A percentile compares a stretch with the other conserved stretches of the same genome.
Evolutionary conservation across 1,140 invertebrate species (phyloP).

Genomic region (Euura saliciscinereae): DNA sequence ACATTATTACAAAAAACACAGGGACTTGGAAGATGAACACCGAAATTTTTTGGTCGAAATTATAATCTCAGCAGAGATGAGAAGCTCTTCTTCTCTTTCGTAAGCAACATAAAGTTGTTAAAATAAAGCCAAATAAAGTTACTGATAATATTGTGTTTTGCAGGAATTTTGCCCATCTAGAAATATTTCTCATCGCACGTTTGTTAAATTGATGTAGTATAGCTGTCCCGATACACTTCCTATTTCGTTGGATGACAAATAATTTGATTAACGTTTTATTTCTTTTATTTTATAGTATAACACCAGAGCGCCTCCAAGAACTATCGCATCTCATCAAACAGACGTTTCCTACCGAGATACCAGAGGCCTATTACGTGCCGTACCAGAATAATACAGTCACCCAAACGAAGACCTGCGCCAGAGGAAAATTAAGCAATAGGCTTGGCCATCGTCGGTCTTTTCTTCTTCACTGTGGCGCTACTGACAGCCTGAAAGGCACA

Average conservation of each 20-base stretch:
- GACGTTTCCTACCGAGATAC: conserved; percentile 13
- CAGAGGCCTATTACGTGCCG: conserved; percentile 18
- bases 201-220: neutral
- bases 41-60: conserved; percentile 15
- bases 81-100: conserved; percentile 13
- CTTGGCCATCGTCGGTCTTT: conserved; percentile 12
- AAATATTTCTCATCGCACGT: neutral
- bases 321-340: conserved; percentile 14
- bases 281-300: conserved; percentile 11
- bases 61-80: conserved; percentile 15
- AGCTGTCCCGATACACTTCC: neutral
- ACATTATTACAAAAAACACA: conserved; percentile 6
- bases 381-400: conserved; percentile 14
- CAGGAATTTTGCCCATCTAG: neutral
- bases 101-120: conserved; percentile 11
- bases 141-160: neutral
- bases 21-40: conserved; percentile 11
- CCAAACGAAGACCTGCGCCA: conserved; percentile 13
- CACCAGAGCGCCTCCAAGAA: conserved; percentile 13
- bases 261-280: neutral
- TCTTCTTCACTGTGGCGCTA: conserved; percentile 13
- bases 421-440: conserved; percentile 22
- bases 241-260: neutral
- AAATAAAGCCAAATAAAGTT: neutral
- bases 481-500: conserved; percentile 13